phyloP scores from a whole-genome alignment of 2,888 invertebrate genomes.

The Rutpela maculata region DNA sequence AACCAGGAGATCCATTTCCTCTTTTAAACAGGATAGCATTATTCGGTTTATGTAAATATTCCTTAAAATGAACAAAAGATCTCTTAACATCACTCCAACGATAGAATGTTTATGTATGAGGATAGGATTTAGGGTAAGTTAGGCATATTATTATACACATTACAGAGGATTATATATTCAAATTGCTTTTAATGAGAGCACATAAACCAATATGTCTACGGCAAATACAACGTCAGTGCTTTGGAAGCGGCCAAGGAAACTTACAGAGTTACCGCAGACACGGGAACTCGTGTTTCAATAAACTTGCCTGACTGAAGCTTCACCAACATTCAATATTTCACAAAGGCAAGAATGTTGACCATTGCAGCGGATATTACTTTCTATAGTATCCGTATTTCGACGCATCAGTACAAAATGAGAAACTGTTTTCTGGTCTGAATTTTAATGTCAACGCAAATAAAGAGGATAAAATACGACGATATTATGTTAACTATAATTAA shows the following conservation, averaged over 20 bases:
- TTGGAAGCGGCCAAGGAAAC: not conserved
- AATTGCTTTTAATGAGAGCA: slow-evolving; percentile 31
- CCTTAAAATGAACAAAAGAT: slow-evolving; percentile 19
- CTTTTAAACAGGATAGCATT: not conserved
- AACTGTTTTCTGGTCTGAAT: not conserved
- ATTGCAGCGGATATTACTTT: slow-evolving; percentile 29
- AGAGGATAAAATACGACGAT: no score
- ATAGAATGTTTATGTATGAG: slow-evolving; percentile 37
- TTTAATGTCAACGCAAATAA: slow-evolving; percentile 8
- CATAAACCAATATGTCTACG: slow-evolving; percentile 31
- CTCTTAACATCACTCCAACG: slow-evolving; percentile 16
- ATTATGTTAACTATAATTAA: not conserved
- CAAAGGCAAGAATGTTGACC: slow-evolving; percentile 35
- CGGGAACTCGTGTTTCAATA: slow-evolving; percentile 19
- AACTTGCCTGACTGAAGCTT: slow-evolving; percentile 9
- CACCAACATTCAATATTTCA: slow-evolving; percentile 28
- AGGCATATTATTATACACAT: slow-evolving; percentile 36
- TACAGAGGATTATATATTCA: slow-evolving; percentile 34
- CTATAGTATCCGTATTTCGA: slow-evolving; percentile 20
- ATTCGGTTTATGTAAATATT: slow-evolving; percentile 32
- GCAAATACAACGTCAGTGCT: slow-evolving; percentile 9
- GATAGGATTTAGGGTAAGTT: slow-evolving; percentile 29
- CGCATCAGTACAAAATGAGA: not conserved
- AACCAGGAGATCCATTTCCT: not conserved
- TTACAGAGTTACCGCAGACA: slow-evolving; percentile 15